Percentiles rank a stretch among this genome's conserved stretches.
phyloP scores from a whole-genome alignment of 2,888 invertebrate genomes.

The Adineta ricciae region DNA sequence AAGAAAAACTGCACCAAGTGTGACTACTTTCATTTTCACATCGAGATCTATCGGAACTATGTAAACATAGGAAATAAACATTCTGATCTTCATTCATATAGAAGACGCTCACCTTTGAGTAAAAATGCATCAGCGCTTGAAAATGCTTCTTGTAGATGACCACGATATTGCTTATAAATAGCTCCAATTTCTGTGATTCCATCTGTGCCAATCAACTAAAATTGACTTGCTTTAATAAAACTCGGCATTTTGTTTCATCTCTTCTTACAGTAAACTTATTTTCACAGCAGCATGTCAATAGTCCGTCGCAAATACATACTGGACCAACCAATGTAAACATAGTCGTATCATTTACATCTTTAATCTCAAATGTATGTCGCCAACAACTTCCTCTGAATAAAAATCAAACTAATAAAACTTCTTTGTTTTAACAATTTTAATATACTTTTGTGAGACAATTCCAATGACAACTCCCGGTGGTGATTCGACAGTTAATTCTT shows the following conservation, averaged over 20 bases:
- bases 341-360: not conserved
- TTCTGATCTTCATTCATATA: too few relatives aligned
- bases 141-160: slow-evolving; percentile 5
- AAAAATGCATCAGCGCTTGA: slow-evolving; percentile 26
- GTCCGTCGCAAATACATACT: not conserved
- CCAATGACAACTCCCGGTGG: slow-evolving; percentile 30
- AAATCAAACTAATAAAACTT: not conserved
- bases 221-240: not conserved
- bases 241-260: too few relatives aligned
- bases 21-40: not conserved
- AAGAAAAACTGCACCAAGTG: not conserved
- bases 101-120: slow-evolving; percentile 13
- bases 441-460: slow-evolving; percentile 31
- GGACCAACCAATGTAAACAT: not conserved
- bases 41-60: not conserved
- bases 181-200: slow-evolving; percentile 22
- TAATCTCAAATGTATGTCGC: not conserved
- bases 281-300: not conserved
- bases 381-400: not conserved
- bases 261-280: not conserved
- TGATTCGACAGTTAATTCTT: slow-evolving; percentile 29
- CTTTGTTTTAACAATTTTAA: not conserved
- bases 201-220: slow-evolving; percentile 17
- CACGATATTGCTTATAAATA: slow-evolving; percentile 27
- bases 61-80: too few relatives aligned